phyloP scores from a whole-genome alignment of 2,797 vertebrate species.

The Moxostoma hubbsi region DNA sequence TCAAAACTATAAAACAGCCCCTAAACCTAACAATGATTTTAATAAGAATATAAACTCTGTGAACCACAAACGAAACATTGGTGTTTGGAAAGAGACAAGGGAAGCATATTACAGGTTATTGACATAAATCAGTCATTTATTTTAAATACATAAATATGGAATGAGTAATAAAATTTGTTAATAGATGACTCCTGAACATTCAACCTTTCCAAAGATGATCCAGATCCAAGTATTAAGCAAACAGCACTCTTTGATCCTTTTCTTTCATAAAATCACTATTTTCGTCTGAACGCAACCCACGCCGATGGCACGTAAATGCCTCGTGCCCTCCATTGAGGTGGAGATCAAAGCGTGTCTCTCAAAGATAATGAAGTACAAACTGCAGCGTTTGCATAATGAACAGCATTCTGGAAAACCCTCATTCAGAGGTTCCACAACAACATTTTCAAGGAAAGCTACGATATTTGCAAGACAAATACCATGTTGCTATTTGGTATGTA shows the following conservation, averaged over 20 bases:
- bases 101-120: no score
- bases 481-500: background rate
- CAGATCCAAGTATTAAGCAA: background rate
- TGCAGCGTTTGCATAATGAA: conserved; percentile 39
- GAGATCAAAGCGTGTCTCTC: conserved; percentile 31
- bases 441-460: background rate
- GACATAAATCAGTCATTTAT: no score
- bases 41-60: no score
- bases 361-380: conserved; percentile 21
- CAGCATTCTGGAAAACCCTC: background rate
- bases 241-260: background rate
- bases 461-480: conserved; percentile 13
- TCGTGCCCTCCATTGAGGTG: conserved; percentile 2
- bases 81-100: no score
- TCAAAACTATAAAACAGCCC: no score
- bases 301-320: conserved; percentile 15
- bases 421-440: background rate
- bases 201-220: no score
- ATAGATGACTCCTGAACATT: no score
- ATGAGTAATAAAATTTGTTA: no score
- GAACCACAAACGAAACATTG: no score
- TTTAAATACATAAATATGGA: no score
- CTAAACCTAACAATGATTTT: no score
- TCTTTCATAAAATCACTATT: background rate
- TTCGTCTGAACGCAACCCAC: background rate